Base-by-base conservation (phyloP, 2,888 invertebrate genomes). In the Tetranychus truncatus region DNA sequence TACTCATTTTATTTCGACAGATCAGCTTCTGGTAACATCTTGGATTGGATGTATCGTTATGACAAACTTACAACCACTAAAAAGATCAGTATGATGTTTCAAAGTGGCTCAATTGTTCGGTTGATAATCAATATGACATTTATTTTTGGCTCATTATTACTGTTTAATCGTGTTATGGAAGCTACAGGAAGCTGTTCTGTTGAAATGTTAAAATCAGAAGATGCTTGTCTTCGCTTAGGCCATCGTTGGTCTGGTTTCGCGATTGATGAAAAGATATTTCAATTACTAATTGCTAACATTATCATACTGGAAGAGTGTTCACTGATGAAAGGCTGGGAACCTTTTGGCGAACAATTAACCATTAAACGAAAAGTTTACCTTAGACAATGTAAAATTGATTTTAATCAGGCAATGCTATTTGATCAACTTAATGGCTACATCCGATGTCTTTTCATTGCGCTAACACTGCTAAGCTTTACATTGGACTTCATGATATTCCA, bases 401-500 rank as follows among this genome's bases (percentile, higher is more conserved):
- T 20, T 8, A 44, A n/a, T 24, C n/a, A 74, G 11, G n/a, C 20
- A 24, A 46, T 73, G 20, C 18, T 55, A 9, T 76, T 71, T 45
- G 45, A 45, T n/a, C 9, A 74, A n/a, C 73, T 75, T 45, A 24
- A 44, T 45, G 11, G 11, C 24, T 11, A 34, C 24, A 67, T 77
- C 11, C 45, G 75, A 20, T 6, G 73, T 15, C 11, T 76, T 5
- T 75, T 75, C 20, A 7, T 71, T 7, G n/a, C 34, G 1, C 21
- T 71, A 8, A 75, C 74, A 15, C 6, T 74, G 15, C 66, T 77
- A 18, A 65, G 75, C 6, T 9, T 77, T 11, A 24, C 76, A n/a
- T 77, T 76, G 77, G 77, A 77, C 46, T 76, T 75, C 65, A 77
- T 77, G 77, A 20, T 77, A 46, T 7, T 77, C 5, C 77, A 77